Conservation (phyloP, 1,140 invertebrate species). For the Zaprionus camerounensis region DNA sequence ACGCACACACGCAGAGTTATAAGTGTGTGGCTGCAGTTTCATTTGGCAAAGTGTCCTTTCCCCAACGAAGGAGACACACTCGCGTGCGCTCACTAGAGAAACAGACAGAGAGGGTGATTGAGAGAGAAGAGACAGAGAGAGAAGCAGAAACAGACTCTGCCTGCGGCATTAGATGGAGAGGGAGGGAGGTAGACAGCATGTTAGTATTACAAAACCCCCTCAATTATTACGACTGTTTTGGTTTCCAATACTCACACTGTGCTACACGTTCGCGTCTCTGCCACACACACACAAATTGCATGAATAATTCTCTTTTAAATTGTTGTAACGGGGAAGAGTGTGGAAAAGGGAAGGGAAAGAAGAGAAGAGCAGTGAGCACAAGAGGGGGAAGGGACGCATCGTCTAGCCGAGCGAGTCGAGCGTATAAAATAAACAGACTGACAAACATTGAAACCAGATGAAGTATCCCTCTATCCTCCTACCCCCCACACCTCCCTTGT, state of each 20-base stretch:
- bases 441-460: slow-evolving; percentile 43
- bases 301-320: slow-evolving; percentile 84
- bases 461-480: neutral
- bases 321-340: slow-evolving; percentile 39
- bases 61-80: slow-evolving; percentile 23
- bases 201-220: slow-evolving; percentile 12
- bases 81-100: slow-evolving; percentile 12
- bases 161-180: slow-evolving; percentile 16
- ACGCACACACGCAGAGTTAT: neutral
- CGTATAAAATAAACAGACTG: slow-evolving; percentile 71
- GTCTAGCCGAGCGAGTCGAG: slow-evolving; percentile 33
- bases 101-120: slow-evolving; percentile 20
- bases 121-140: neutral
- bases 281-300: slow-evolving; percentile 68
- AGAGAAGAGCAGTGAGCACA: neutral
- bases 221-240: slow-evolving; percentile 52
- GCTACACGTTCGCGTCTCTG: neutral
- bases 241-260: slow-evolving; percentile 16
- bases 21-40: slow-evolving; percentile 62
- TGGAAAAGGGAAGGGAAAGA: neutral
- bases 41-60: slow-evolving; percentile 72
- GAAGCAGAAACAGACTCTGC: slow-evolving; percentile 27
- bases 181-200: neutral
- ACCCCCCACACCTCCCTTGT: neutral
- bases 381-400: neutral